Conservation (phyloP, 2,888 invertebrate species). For the Troides oblongomaculatus region DNA sequence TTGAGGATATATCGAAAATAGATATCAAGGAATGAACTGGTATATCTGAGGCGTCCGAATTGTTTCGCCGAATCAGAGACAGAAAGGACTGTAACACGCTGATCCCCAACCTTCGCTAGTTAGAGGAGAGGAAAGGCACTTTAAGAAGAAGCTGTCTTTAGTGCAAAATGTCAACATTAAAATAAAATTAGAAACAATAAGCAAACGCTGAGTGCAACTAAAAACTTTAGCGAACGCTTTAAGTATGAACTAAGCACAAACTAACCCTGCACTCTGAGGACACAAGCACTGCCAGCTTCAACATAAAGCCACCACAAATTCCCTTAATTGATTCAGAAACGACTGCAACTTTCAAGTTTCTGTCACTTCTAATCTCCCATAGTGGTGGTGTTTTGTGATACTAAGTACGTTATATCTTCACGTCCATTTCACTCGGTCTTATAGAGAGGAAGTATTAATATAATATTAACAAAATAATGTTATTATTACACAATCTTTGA, state of each 20-base stretch:
- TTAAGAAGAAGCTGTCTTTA: not conserved
- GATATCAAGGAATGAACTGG: too few species aligned
- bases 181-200: not conserved
- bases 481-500: too few species aligned
- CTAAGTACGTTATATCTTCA: conserved; percentile 2
- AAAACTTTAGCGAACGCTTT: not conserved
- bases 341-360: conserved; percentile 13
- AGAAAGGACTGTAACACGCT: too few species aligned
- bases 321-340: conserved; percentile 28
- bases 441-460: too few species aligned
- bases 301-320: conserved; percentile 27
- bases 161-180: not conserved
- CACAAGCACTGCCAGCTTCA: conserved; percentile 9
- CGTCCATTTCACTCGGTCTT: not conserved
- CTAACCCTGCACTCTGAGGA: conserved; percentile 21
- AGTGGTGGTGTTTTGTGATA: conserved; percentile 1
- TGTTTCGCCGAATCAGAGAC: too few species aligned
- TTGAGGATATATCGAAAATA: too few species aligned
- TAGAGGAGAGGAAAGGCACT: too few species aligned
- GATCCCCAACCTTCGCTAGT: too few species aligned
- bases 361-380: conserved; percentile 13
- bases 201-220: not conserved
- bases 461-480: too few species aligned
- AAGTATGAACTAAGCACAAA: conserved; percentile 11
- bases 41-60: too few species aligned